Conservation (phyloP, 2,888 invertebrate species). For the Cepaea hortensis region DNA sequence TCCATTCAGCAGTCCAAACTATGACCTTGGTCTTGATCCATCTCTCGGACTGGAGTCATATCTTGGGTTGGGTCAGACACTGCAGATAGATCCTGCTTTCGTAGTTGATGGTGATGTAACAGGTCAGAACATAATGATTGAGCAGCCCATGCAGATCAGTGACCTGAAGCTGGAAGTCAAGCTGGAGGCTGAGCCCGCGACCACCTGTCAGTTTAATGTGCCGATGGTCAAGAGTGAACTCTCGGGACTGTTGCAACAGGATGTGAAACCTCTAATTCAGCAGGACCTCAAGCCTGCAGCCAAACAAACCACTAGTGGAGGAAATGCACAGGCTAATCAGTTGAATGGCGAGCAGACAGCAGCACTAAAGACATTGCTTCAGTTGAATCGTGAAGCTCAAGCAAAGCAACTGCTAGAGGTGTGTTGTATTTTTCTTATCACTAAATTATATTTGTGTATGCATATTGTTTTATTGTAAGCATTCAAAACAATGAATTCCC, state of each 20-base stretch:
- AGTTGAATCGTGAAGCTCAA: constrained; percentile 43
- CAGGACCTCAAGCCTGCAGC: constrained; percentile 12
- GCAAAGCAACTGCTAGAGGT: constrained; percentile 42
- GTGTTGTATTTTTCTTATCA: constrained; percentile 51
- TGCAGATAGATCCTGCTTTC: constrained; percentile 31
- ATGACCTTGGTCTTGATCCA: constrained; percentile 49
- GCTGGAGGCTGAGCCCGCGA: constrained; percentile 26
- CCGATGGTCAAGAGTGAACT: background rate
- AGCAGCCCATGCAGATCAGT: background rate
- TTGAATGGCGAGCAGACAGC: constrained; percentile 34
- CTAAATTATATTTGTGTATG: constrained; percentile 31
- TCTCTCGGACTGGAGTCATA: constrained; percentile 41
- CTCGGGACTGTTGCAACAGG: constrained; percentile 25
- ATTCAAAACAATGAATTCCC: no score
- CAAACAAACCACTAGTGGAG: background rate
- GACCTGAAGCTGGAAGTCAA: constrained; percentile 33
- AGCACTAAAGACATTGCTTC: constrained; percentile 48
- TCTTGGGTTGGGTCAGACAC: constrained; percentile 27
- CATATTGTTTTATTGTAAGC: no score
- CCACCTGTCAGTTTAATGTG: constrained; percentile 26
- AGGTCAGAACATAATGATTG: background rate
- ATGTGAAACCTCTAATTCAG: constrained; percentile 15
- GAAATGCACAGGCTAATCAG: background rate
- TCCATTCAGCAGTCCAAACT: constrained; percentile 57
- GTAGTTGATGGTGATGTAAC: constrained; percentile 28